Base-by-base conservation (phyloP, 53 echinoderm and acorn worm genomes). In the Apostichopus leukothele region DNA sequence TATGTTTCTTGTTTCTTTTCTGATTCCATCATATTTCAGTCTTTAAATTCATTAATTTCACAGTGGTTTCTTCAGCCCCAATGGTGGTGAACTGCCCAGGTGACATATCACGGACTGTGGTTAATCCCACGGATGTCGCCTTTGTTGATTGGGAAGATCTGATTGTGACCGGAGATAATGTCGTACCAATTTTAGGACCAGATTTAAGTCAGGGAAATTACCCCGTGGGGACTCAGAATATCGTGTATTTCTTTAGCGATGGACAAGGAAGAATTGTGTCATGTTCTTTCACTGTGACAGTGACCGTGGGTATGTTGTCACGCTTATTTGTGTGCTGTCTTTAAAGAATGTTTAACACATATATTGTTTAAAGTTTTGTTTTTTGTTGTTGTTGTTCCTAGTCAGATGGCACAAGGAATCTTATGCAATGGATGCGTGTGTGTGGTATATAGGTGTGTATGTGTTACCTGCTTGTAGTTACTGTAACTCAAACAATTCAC, bases 11-110 rank as follows among this genome's bases (percentile, higher is more conserved):
- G 39, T 39, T 39, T 39, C 39, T 39, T 39, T 39, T 3, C 39
- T 39, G 39, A 39, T 39, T 39, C 39, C 39, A 3, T 39, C 39
- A 39, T 39, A 39, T 39, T 39, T 39, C 39, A 39, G 39, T 39
- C 39, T 39, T 39, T 39, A 39, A 39, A 39, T 39, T 39, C 39
- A 2, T 63, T 63, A 6, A 63, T 3, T 7, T 13, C 16, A 63
- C 63, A 63, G 63, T 13, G 16, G 63, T 16, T 7, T 13, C 16
- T 63, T 4, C 63, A 63, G 12, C 84, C 0, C 84, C 13, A 23
- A 14, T 84, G 84, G 27, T 84, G 6, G 57, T 59, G 84, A 84
- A 84, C 60, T 84, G 84, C 57, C 84, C 84, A 13, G 14, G 67
- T 27, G 84, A 84, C 60, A 84, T 60, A 1, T 59, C 59, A 16